Evolutionary conservation across 92 coral and sea anemone genomes (phyloP).

Genomic region (Parazoanthus darwini): DNA sequence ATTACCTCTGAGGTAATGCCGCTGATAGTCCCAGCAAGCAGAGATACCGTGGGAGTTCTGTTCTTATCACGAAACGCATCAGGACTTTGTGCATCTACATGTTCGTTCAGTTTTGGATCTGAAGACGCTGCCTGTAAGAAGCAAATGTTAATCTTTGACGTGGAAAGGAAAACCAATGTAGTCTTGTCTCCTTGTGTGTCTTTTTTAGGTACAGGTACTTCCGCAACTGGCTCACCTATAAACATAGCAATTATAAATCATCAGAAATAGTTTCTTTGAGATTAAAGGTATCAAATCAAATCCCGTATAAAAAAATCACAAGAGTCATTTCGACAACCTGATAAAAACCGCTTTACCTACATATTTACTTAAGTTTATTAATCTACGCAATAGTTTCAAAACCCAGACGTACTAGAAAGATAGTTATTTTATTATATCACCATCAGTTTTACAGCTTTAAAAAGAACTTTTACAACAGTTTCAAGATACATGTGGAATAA

Average conservation of each 20-base stretch:
- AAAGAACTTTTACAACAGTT: too few species aligned
- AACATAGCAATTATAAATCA: neutral
- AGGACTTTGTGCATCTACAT: constrained; percentile 32
- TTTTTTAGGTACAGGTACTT: constrained; percentile 30
- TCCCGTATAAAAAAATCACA: neutral
- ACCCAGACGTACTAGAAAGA: too few species aligned
- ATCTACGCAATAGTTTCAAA: neutral
- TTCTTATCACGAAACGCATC: constrained; percentile 43
- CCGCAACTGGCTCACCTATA: constrained; percentile 20
- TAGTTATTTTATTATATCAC: too few species aligned
- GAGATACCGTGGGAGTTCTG: constrained; percentile 57
- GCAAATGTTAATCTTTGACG: constrained; percentile 85
- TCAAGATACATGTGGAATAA: too few species aligned
- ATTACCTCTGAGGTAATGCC: constrained; percentile 70
- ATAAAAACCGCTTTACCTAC: too few species aligned
- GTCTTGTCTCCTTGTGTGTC: constrained; percentile 55
- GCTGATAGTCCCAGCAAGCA: constrained; percentile 72
- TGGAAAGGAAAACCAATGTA: constrained; percentile 63
- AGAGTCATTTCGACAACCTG: neutral
- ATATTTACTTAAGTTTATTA: too few species aligned
- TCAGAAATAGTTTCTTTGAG: neutral
- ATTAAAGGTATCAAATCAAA: neutral
- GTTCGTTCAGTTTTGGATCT: constrained; percentile 40
- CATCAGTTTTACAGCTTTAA: too few species aligned
- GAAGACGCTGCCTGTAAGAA: constrained; percentile 86